Base-by-base conservation (phyloP, 2,888 invertebrate genomes). In the Cheilosia urbana region DNA sequence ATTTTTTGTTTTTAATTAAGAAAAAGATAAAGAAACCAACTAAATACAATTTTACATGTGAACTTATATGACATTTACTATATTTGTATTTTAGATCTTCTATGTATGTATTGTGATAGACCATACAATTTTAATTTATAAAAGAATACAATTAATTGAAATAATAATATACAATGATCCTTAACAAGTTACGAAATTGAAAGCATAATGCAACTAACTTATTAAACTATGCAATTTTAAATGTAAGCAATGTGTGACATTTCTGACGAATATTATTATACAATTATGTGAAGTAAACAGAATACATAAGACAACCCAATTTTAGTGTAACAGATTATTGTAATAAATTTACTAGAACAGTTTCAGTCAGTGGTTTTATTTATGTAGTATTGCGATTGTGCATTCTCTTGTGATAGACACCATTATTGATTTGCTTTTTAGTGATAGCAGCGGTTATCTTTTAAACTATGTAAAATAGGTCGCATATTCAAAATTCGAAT, bases 81-180 rank as follows among this genome's bases (percentile, higher is more conserved):
- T 75, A 30, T 45, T 73, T 79, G 83, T 84, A 80, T 72, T 77
- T 85, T 66, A 66, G 66, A 81, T 72, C 71, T 85, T n/a, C 7
- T n/a, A 79, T 81, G 80, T 76, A 76, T 76, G 84, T 80, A 84
- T 76, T 85, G 85, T 85, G 85, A 85, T 85, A 81, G 76, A 85
- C 71, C 76, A 72, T 72, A 76, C 58, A 84, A 80, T 72, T 79
- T 76, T 85, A 76, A 81, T 85, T 81, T 76, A 76, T 77, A 77
- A 68, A 69, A 19, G 40, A 45, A 63, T 47, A 37, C 24, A 40
- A 55, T 42, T 34, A 53, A 71, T 49, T 40, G 37, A 37, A 53
- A 65, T 53, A 60, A 62, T 53, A 60, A 55, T 55, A 83, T 72
- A 71, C 72, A 77, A 45, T 58, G 45, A 58, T 40, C 66, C 57